Percentiles rank a stretch among this genome's conserved stretches.
phyloP scores from a whole-genome alignment of 2,797 vertebrate genomes.

The Ataeniobius toweri region DNA sequence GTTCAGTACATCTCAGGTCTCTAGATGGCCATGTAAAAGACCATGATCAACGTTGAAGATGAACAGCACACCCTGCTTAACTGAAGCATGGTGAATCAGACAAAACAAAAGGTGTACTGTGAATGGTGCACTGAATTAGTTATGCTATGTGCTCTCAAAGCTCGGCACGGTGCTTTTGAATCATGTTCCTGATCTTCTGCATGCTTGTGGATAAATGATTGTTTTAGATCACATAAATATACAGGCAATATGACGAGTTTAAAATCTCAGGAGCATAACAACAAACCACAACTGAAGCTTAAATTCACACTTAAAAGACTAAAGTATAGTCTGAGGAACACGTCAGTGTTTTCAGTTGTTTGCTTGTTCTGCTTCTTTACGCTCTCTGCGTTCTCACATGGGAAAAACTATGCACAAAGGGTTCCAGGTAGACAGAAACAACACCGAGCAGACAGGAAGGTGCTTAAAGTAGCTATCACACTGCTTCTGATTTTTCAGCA shows the following conservation, averaged over 20 bases:
- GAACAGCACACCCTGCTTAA: conserved; percentile 22
- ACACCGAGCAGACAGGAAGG: not conserved
- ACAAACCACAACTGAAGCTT: conserved; percentile 27
- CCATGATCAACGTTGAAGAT: conserved; percentile 41
- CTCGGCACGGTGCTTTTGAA: conserved; percentile 10
- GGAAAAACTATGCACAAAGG: not conserved
- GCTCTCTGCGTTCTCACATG: conserved; percentile 13
- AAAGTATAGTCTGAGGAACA: conserved; percentile 18
- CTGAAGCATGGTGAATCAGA: conserved; percentile 54
- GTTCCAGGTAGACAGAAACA: not conserved
- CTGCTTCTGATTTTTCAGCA: not conserved
- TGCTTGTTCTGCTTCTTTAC: conserved; percentile 29
- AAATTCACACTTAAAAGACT: conserved; percentile 9
- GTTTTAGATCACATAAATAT: conserved; percentile 35
- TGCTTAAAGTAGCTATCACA: not conserved
- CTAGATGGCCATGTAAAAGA: conserved; percentile 35
- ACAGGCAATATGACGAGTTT: conserved; percentile 22
- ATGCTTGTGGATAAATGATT: conserved; percentile 35
- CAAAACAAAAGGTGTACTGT: conserved; percentile 49
- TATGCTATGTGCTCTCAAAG: conserved; percentile 36
- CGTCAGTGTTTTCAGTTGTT: conserved; percentile 9
- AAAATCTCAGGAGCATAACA: conserved; percentile 27
- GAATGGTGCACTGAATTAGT: conserved; percentile 53
- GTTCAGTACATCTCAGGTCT: conserved; percentile 17
- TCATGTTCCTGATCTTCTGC: conserved; percentile 14